Percentiles rank a stretch among this genome's conserved stretches.
Conservation (phyloP, 2,113 vertebrate species). For the Cryptomyrus ogoouensis region DNA sequence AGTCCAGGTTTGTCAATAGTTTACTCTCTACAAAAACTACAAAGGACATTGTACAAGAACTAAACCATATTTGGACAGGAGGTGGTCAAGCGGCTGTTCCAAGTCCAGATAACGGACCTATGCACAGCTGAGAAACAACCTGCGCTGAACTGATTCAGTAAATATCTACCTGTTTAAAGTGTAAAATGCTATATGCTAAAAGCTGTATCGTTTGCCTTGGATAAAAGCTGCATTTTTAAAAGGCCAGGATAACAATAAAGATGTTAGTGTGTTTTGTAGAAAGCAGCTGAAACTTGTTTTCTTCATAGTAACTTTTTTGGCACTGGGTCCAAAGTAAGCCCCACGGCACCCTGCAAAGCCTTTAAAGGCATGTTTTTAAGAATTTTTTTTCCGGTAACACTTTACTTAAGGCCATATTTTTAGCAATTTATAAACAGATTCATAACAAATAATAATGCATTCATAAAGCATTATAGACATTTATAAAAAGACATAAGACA, state of each 20-base stretch:
- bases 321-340: neutral
- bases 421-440: no score
- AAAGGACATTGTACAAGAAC: neutral
- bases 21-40: neutral
- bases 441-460: no score
- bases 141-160: neutral
- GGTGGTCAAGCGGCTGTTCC: neutral
- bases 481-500: no score
- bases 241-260: neutral
- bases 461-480: no score
- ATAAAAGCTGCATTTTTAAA: neutral
- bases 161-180: neutral
- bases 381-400: neutral
- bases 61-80: neutral
- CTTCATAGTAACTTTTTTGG: neutral
- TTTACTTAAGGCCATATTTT: no score
- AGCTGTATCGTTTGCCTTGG: neutral
- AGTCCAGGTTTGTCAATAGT: neutral
- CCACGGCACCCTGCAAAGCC: neutral
- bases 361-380: neutral
- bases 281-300: neutral
- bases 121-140: neutral
- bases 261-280: neutral
- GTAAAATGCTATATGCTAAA: neutral
- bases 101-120: neutral